Evolutionary conservation across 2,113 vertebrate genomes (phyloP).

Genomic region (Cyphomyrus discorhynchus): DNA sequence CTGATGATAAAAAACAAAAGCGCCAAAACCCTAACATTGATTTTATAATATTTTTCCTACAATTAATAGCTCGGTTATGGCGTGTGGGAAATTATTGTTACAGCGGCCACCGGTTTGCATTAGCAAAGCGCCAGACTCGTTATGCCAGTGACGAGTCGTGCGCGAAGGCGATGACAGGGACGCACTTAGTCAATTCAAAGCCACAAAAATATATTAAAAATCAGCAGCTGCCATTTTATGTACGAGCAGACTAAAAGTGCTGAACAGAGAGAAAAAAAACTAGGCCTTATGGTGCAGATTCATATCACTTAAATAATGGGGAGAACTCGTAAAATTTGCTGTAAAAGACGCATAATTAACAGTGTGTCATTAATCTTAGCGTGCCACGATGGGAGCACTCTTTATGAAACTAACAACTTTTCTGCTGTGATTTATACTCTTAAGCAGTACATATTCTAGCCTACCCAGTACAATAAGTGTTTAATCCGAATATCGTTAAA

Average conservation of each 20-base stretch:
- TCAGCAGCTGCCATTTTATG: constrained; percentile 10
- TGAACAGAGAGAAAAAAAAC: neutral
- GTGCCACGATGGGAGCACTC: neutral
- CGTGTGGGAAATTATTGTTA: neutral
- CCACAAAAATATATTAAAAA: neutral
- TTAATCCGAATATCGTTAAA: neutral
- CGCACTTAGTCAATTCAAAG: neutral
- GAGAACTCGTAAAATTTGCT: neutral
- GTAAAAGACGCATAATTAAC: neutral
- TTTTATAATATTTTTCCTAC: neutral
- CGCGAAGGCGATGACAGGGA: neutral
- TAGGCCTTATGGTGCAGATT: neutral
- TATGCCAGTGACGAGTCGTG: neutral
- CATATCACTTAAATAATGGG: constrained; percentile 1
- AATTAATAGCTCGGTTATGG: neutral
- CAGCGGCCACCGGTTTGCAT: neutral
- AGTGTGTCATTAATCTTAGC: neutral
- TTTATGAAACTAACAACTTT: neutral
- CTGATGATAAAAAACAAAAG: neutral
- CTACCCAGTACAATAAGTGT: neutral
- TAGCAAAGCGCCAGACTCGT: neutral
- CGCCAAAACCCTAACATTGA: neutral
- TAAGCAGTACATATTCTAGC: neutral
- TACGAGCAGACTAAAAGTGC: neutral
- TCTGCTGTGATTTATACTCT: neutral